Base-by-base conservation (phyloP, 2,113 vertebrate species). In the Puffinus mauretanicus region DNA sequence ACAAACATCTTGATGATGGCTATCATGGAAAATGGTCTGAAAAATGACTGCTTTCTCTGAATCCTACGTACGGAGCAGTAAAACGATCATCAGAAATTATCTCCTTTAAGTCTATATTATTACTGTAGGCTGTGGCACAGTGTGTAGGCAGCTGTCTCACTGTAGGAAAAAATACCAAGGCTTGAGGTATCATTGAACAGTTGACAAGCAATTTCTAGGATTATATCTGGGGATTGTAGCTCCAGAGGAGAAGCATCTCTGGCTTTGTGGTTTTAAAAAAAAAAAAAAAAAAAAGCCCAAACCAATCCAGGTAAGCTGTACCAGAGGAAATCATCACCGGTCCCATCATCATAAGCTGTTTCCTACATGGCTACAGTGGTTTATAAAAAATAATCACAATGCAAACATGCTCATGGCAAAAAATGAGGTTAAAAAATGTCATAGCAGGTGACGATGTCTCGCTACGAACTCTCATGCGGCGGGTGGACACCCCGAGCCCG, bases 401-500 rank as follows among this genome's bases (percentile, higher is more conserved):
- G 55, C 38, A 66, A 6, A 58, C 20, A 0, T 36, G 16, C 20
- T 55, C 9, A 7, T 17, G 77, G 42, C 4, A 16, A 52, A 60
- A 58, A 55, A 10, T 1, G 29, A 34, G 61, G 27, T 24, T 29
- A 5, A 51, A 58, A 70, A 29, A 3, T 4, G 26, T 47, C 11
- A 7, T 8, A 65, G 34, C n/a, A 71, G 0, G 0, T 46, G 65
- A 24, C 32, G 38, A 6, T 32, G 30, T 16, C 26, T 60, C 57
- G 46, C n/a, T 57, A 1, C 1, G 7, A 38, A 3, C 66, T 42
- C 15, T 29, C 16, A 2, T 4, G 46, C 1, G 1, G 27, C 34
- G 0, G 1, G n/a, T 44, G 64, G 65, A 21, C 51, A 9, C n/a
- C 32, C 27, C 0, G 0, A 69, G n/a, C 11, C 24, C 3, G 10